These are phyloP conservation scores for Dryobota labecula DNA, from an alignment of 2,888 invertebrate genomes.

Conservation along the genomic window DNA sequence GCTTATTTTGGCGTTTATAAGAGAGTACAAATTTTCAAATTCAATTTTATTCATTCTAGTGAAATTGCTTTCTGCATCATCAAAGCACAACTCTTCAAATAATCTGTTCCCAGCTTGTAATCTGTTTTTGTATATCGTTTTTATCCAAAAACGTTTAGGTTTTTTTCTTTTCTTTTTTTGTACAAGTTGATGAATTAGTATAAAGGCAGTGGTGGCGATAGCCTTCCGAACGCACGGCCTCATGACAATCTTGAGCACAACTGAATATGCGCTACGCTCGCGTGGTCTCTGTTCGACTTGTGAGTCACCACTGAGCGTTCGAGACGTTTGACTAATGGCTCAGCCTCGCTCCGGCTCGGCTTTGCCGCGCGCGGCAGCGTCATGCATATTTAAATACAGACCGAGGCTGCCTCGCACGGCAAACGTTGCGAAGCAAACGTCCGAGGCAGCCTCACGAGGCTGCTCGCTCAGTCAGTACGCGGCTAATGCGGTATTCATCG, in stretches of 20 bases:
- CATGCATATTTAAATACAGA: constrained; percentile 3
- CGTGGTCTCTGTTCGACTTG: constrained; percentile 3
- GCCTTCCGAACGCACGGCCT: constrained; percentile 11
- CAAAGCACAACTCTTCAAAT: constrained; percentile 50
- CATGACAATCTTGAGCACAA: constrained; percentile 2
- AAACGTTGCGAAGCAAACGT: constrained; percentile 9
- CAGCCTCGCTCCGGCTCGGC: constrained; percentile 1
- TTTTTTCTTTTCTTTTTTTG: too few relatives aligned
- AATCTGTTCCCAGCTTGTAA: constrained; percentile 44
- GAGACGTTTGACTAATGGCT: not conserved
- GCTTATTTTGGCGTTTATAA: constrained; percentile 44
- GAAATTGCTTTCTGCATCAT: constrained; percentile 36
- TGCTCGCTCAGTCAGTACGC: constrained; percentile 24
- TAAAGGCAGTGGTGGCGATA: constrained; percentile 12
- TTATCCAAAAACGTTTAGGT: constrained; percentile 32
- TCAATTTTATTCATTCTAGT: constrained; percentile 28
- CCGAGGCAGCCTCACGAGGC: not conserved
- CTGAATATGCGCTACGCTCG: constrained; percentile 11
- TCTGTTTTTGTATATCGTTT: constrained; percentile 40
- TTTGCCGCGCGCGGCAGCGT: not conserved
- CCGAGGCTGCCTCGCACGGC: constrained; percentile 11
- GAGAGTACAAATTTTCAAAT: constrained; percentile 45
- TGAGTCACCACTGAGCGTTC: not conserved
- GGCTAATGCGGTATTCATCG: too few relatives aligned
- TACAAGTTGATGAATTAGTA: constrained; percentile 5